Conservation (phyloP, 2,888 invertebrate species). For the Acanthopleura granulata region DNA sequence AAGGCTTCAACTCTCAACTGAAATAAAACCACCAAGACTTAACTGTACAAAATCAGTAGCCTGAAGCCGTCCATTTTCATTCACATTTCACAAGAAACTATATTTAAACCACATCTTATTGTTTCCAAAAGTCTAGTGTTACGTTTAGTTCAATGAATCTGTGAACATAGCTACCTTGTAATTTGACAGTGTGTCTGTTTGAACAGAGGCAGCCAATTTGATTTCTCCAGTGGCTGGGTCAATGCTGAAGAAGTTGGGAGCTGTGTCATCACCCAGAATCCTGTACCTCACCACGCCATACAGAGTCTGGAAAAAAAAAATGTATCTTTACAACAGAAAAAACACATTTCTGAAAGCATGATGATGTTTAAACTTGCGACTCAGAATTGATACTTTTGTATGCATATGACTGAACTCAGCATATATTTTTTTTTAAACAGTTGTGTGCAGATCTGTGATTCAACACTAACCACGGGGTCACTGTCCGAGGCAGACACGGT, state of each 20-base stretch:
- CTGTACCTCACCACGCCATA: neutral
- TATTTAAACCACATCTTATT: neutral
- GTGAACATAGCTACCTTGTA: conserved; percentile 41
- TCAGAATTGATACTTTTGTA: too few relatives aligned
- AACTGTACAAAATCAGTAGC: too few relatives aligned
- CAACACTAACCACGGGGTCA: neutral
- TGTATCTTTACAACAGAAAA: neutral
- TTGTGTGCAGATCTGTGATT: too few relatives aligned
- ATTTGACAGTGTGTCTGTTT: conserved; percentile 35
- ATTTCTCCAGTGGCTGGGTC: conserved; percentile 38
- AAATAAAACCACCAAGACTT: conserved; percentile 16
- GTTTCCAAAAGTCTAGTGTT: neutral
- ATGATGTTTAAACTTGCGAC: too few relatives aligned
- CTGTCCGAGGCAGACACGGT: neutral
- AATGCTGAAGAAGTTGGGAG: conserved; percentile 50
- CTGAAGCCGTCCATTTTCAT: too few relatives aligned
- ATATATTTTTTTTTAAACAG: too few relatives aligned
- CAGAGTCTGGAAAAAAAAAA: neutral
- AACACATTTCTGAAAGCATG: too few relatives aligned
- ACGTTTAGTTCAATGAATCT: neutral
- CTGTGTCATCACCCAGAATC: conserved; percentile 56
- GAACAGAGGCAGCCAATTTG: conserved; percentile 31
- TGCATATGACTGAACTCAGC: too few relatives aligned
- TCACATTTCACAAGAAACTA: too few relatives aligned
- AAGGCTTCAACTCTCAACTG: conserved; percentile 56